A percentile compares a stretch with the other conserved stretches of the same genome.
These are phyloP conservation scores for Elaeidobius kamerunicus DNA, from an alignment of 2,888 invertebrate genomes.

Conservation along the genomic window DNA sequence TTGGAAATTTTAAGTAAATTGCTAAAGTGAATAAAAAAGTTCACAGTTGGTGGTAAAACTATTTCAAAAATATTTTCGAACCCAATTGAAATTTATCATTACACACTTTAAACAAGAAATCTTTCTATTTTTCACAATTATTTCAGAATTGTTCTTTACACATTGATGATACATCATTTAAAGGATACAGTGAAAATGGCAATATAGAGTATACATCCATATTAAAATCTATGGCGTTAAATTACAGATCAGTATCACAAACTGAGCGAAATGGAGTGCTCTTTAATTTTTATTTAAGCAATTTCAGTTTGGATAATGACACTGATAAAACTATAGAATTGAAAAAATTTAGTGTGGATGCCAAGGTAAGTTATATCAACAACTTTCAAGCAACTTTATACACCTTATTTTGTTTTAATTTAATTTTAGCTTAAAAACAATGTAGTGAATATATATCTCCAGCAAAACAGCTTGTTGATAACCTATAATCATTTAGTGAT, in stretches of 20 bases:
- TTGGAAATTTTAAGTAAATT: too few species aligned
- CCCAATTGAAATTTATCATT: too few species aligned
- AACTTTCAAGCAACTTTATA: background rate
- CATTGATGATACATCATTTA: slow-evolving; percentile 68
- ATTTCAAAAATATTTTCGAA: too few species aligned
- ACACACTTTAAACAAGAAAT: too few species aligned
- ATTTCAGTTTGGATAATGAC: slow-evolving; percentile 58
- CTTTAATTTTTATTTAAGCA: slow-evolving; percentile 62
- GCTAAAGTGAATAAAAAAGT: too few species aligned
- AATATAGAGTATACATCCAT: slow-evolving; percentile 68
- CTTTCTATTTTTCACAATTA: too few species aligned
- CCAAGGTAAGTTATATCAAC: slow-evolving; percentile 53
- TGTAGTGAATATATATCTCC: slow-evolving; percentile 63
- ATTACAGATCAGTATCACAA: slow-evolving; percentile 41
- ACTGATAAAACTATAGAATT: slow-evolving; percentile 57
- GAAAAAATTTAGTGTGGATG: slow-evolving; percentile 60
- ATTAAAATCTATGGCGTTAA: slow-evolving; percentile 42
- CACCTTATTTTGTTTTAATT: background rate
- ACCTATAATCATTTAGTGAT: slow-evolving; percentile 66
- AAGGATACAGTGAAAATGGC: slow-evolving; percentile 65
- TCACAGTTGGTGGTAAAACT: too few species aligned
- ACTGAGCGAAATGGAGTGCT: slow-evolving; percentile 51
- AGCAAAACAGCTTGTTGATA: slow-evolving; percentile 66
- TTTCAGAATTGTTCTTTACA: slow-evolving; percentile 67
- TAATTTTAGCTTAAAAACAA: slow-evolving; percentile 57